A percentile compares a stretch with the other conserved stretches of the same genome.
These are phyloP conservation scores for Aplocera efformata DNA, from an alignment of 2,888 invertebrate species.

Conservation along the genomic window DNA sequence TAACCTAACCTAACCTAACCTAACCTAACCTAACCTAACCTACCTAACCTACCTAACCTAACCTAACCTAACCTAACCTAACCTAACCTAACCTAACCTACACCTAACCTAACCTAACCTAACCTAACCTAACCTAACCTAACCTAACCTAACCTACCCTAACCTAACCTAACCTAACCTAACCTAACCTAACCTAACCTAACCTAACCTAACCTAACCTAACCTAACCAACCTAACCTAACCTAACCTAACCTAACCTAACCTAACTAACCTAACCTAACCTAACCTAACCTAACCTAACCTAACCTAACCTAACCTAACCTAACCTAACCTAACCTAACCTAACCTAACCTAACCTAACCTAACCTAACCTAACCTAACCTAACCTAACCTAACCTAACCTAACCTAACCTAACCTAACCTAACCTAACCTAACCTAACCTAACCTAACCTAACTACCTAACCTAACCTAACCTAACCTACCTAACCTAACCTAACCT, in stretches of 20 bases:
- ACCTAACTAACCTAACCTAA: conserved; percentile 11
- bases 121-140: conserved; percentile 13
- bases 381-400: conserved; percentile 8
- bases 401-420: conserved; percentile 9
- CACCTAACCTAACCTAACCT: no score
- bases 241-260: no score
- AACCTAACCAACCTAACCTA: no score
- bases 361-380: conserved; percentile 8
- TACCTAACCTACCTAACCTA: no score
- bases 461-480: no score
- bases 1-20: conserved; percentile 11
- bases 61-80: conserved; percentile 11
- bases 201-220: conserved; percentile 13
- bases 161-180: no score
- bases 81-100: conserved; percentile 12
- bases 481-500: conserved; percentile 13
- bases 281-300: conserved; percentile 10
- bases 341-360: conserved; percentile 7
- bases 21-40: no score
- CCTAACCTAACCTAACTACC: conserved; percentile 11
- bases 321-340: conserved; percentile 10
- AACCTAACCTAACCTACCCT: no score
- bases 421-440: conserved; percentile 10
- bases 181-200: conserved; percentile 14
- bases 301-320: conserved; percentile 1